A percentile compares a stretch with the other conserved stretches of the same genome.
Evolutionary conservation across 2,113 vertebrate genomes (phyloP).

Genomic region (Calyptomena viridis): DNA sequence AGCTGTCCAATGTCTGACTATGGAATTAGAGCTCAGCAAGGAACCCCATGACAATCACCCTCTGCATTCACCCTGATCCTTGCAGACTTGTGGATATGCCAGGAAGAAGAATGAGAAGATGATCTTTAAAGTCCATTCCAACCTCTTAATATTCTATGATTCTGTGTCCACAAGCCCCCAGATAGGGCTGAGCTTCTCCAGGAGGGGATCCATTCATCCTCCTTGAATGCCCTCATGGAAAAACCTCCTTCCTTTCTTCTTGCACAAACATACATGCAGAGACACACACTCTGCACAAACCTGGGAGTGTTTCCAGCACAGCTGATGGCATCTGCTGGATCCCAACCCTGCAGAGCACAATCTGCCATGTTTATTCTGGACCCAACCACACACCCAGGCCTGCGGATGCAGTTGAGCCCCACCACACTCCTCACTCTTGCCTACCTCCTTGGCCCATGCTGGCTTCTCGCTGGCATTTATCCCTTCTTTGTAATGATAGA

Average conservation of each 20-base stretch:
- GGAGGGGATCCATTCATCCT: neutral
- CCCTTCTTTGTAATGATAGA: constrained; percentile 98
- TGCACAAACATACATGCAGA: neutral
- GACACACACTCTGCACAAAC: fast-evolving
- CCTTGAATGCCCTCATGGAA: neutral
- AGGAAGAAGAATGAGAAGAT: neutral
- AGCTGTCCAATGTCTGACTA: neutral
- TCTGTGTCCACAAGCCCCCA: neutral
- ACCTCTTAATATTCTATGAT: neutral
- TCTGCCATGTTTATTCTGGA: neutral
- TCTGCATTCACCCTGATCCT: neutral
- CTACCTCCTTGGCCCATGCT: constrained; percentile 96
- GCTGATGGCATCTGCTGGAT: neutral
- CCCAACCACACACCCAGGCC: neutral
- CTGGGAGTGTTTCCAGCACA: neutral
- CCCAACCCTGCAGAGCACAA: neutral
- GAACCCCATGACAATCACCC: neutral
- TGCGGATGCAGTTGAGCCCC: fast-evolving
- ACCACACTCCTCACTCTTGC: fast-evolving
- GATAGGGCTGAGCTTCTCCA: neutral
- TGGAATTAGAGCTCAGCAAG: neutral
- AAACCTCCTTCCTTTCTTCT: neutral
- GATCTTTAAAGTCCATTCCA: neutral
- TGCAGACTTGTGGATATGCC: neutral
- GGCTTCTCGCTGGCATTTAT: constrained; percentile 94